Conservation (phyloP, 2,113 vertebrate genomes). For the Tenebrosternarchus preto region DNA sequence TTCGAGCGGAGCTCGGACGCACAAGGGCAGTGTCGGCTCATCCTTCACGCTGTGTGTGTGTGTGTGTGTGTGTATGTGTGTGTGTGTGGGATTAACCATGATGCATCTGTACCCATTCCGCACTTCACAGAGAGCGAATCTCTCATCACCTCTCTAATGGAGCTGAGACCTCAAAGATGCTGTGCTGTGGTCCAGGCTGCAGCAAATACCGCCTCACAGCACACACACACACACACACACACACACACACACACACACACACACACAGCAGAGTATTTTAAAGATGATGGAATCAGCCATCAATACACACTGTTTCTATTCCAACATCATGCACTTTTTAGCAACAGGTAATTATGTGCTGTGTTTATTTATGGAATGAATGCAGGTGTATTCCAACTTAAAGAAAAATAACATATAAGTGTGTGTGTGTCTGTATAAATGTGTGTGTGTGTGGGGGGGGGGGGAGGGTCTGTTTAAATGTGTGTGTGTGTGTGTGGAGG, state of each 20-base stretch:
- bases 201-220: conserved; percentile 16
- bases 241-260: conserved; percentile 29
- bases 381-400: not conserved
- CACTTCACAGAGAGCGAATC: conserved; percentile 36
- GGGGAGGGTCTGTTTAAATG: conserved; percentile 40
- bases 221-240: conserved; percentile 22
- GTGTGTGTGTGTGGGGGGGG: not conserved
- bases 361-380: conserved; percentile 2
- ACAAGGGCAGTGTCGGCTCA: conserved; percentile 9
- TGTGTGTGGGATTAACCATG: conserved; percentile 1
- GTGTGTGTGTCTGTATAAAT: not conserved
- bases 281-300: not conserved
- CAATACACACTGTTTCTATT: conserved; percentile 10
- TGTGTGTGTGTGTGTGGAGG: conserved; percentile 35
- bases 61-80: too few relatives aligned
- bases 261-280: conserved; percentile 14
- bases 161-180: conserved; percentile 30
- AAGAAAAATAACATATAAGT: not conserved
- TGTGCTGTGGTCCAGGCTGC: conserved; percentile 4
- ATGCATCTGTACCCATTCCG: conserved; percentile 46
- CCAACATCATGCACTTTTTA: conserved; percentile 13
- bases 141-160: conserved; percentile 54
- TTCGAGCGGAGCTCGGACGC: conserved; percentile 7
- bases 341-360: not conserved
- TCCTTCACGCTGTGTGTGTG: conserved; percentile 35